Conservation (phyloP, 2,113 vertebrate species). For the Sterna hirundo region DNA sequence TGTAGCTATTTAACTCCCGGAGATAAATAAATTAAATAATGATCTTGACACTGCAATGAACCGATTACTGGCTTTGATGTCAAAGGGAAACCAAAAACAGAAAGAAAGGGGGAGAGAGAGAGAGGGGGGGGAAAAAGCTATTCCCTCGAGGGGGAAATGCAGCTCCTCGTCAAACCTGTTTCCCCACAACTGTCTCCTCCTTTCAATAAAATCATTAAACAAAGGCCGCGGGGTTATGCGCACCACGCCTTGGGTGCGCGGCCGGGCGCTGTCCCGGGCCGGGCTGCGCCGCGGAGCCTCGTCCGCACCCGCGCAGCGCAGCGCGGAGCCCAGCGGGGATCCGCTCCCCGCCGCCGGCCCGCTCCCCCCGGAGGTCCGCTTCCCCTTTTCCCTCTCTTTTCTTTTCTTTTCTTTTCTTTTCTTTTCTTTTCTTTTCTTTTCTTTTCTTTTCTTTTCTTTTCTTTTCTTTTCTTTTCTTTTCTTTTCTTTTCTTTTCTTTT, state of each 20-base stretch:
- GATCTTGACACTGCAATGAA: constrained; percentile 79
- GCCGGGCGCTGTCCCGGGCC: constrained; percentile 16
- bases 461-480: too few species aligned
- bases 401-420: too few species aligned
- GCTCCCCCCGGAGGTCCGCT: background rate
- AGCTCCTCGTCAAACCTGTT: constrained; percentile 86
- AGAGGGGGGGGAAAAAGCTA: constrained; percentile 41
- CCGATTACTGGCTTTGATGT: constrained; percentile 85
- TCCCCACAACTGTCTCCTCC: constrained; percentile 81
- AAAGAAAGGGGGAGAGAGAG: constrained; percentile 40
- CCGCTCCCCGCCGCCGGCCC: background rate
- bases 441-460: too few species aligned
- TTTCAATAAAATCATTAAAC: constrained; percentile 76
- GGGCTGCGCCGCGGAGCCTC: background rate
- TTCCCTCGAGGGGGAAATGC: constrained; percentile 72
- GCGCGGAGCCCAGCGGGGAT: background rate
- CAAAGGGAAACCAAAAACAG: constrained; percentile 67
- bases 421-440: too few species aligned
- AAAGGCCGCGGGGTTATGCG: constrained; percentile 66
- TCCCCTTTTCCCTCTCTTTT: accelerated
- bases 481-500: too few species aligned
- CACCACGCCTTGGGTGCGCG: constrained; percentile 49
- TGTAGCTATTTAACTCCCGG: constrained; percentile 55
- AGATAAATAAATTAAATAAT: constrained; percentile 70
- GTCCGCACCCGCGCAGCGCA: background rate